Conservation (phyloP, 1,140 invertebrate genomes). For the Cydia fagiglandana region DNA sequence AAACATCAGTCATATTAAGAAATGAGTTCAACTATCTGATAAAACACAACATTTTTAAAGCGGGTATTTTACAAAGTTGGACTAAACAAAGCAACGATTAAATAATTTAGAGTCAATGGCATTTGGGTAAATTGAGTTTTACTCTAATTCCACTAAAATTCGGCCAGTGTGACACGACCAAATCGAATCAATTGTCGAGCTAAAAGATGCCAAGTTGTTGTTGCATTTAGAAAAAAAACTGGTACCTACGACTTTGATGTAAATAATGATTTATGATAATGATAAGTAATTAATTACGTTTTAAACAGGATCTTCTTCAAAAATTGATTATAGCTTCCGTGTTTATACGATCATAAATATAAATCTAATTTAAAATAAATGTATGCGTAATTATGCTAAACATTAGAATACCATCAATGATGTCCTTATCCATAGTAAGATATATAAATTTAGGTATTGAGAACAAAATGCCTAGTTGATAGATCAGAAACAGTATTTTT, state of each 20-base stretch:
- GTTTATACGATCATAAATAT: not conserved
- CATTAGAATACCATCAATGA: not conserved
- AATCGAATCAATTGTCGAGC: constrained; percentile 3
- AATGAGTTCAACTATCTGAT: not conserved
- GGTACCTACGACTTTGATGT: constrained; percentile 5
- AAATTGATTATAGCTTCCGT: constrained; percentile 1
- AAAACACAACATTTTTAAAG: not conserved
- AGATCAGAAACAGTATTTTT: not conserved
- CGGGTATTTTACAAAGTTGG: not conserved
- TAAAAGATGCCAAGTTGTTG: constrained; percentile 16
- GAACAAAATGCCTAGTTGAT: no score
- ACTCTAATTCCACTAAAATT: constrained; percentile 17
- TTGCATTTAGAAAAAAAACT: not conserved
- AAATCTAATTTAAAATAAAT: not conserved
- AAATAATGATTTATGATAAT: not conserved
- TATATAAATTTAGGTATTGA: not conserved
- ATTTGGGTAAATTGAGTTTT: constrained; percentile 5
- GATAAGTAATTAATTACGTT: not conserved
- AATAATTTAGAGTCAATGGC: constrained; percentile 1
- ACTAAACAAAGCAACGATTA: not conserved
- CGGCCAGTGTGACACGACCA: constrained; percentile 5
- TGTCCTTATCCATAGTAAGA: not conserved
- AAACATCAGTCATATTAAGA: not conserved
- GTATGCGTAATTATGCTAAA: not conserved
- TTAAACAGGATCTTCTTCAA: constrained; percentile 3